phyloP scores from a whole-genome alignment of 2,113 vertebrate genomes.

The Grammomys surdaster region DNA sequence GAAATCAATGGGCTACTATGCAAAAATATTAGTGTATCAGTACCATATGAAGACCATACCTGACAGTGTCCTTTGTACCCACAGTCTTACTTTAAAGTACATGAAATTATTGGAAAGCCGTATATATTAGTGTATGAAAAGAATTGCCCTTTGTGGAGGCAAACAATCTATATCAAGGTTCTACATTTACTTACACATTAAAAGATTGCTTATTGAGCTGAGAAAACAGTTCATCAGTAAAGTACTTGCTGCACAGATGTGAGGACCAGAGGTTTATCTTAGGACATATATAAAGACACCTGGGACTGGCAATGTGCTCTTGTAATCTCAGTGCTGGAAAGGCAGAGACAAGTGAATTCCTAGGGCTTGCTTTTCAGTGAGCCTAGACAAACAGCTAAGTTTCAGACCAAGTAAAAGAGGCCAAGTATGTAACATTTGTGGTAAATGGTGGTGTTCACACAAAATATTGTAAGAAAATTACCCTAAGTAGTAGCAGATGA shows the following conservation, averaged over 20 bases:
- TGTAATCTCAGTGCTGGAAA: not conserved
- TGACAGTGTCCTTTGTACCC: not conserved
- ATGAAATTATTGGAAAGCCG: not conserved
- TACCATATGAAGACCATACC: not conserved
- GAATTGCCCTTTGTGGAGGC: not conserved
- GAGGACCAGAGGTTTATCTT: too few relatives aligned
- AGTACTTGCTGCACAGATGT: not conserved
- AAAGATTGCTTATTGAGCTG: too few relatives aligned
- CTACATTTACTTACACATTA: not conserved
- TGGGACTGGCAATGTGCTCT: not conserved
- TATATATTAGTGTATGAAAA: not conserved
- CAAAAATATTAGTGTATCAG: not conserved
- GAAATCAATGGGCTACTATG: not conserved
- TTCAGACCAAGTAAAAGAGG: not conserved
- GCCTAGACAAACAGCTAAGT: not conserved
- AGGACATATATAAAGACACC: too few relatives aligned
- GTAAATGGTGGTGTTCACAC: too few relatives aligned
- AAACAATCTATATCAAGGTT: not conserved
- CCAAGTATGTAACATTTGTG: not conserved
- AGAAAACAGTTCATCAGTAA: not conserved
- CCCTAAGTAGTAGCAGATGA: not conserved
- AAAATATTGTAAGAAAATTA: not conserved
- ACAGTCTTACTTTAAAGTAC: fast-evolving
- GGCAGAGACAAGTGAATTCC: not conserved
- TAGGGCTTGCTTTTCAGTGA: not conserved